These are phyloP conservation scores for Zophobas morio DNA, from an alignment of 1,140 invertebrate species.

Conservation along the genomic window DNA sequence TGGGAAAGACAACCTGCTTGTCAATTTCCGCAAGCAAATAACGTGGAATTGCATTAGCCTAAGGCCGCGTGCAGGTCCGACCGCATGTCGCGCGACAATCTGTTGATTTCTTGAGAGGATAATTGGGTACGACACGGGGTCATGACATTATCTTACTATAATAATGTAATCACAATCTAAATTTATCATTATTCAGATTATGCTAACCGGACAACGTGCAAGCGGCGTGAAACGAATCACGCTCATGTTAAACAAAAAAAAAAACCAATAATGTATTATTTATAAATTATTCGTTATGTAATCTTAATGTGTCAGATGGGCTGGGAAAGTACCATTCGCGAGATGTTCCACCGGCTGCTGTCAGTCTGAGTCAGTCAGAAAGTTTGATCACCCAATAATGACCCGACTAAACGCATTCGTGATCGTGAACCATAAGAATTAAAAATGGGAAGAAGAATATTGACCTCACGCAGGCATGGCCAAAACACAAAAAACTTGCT, in stretches of 20 bases:
- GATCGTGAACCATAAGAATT: no score
- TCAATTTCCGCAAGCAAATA: slow-evolving; percentile 42
- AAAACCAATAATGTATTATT: slow-evolving; percentile 10
- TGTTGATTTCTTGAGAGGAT: slow-evolving; percentile 17
- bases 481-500: no score
- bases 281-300: slow-evolving; percentile 9
- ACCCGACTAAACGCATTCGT: no score
- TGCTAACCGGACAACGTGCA: slow-evolving; percentile 31
- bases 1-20: slow-evolving; percentile 2
- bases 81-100: slow-evolving; percentile 20
- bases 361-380: no score
- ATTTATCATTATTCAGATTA: slow-evolving; percentile 25
- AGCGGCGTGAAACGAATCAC: slow-evolving; percentile 26
- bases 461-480: no score
- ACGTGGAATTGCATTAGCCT: slow-evolving; percentile 15
- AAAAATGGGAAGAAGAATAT: no score
- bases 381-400: no score
- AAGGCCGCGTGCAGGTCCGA: not conserved
- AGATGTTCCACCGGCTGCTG: no score
- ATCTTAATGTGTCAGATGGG: not conserved
- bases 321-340: no score
- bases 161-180: slow-evolving; percentile 33
- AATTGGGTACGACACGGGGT: slow-evolving; percentile 26
- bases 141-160: slow-evolving; percentile 17
- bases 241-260: slow-evolving; percentile 18